Base-by-base conservation (phyloP, 2,113 vertebrate species). In the Ia io region DNA sequence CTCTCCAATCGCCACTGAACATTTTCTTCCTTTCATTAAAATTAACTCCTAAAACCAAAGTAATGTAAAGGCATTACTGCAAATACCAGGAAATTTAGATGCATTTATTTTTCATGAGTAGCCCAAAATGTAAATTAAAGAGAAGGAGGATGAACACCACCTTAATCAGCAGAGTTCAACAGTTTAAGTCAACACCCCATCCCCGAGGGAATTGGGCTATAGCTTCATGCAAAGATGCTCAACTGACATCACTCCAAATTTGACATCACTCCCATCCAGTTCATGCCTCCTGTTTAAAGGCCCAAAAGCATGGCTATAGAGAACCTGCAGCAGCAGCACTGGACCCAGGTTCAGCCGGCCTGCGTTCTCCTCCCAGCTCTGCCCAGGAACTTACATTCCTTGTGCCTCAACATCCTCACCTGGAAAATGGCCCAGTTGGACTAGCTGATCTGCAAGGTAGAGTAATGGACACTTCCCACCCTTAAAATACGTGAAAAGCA, bases 31-130 rank as follows among this genome's bases (percentile, higher is more conserved):
- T 73, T 78, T 63, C 92, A 5, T 5, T 20, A 61, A 77, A 10
- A 69, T 69, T 42, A 49, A 67, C 18, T 49, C 37, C 76, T 93
- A 76, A 44, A 32, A 17, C 10, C 51, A 85, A 63, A 88, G n/a
- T 32, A 69, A 84, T 35, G 6, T 49, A 40, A 74, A 11, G 37
- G 4, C 40, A n/a, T 78, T 79, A 35, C 32, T 70, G 30, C 5
- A 90, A 93, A 73, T 42, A 59, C 6, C 56, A 69, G 28, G n/a
- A 95, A 63, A 79, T 84, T 78, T 37, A 94, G 16, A 89, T 76
- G 61, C 53, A 78, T 2, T 90, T 17, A 42, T 22, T 95, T 95
- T 87, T 94, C 22, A 93, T 70, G 79, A 82, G 69, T 59, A 86
- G 78, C 22, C 87, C 47, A 91, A 25, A 32, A 42, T 37, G 8